phyloP scores from a whole-genome alignment of 2,797 vertebrate genomes.

The Calcarius lapponicus region DNA sequence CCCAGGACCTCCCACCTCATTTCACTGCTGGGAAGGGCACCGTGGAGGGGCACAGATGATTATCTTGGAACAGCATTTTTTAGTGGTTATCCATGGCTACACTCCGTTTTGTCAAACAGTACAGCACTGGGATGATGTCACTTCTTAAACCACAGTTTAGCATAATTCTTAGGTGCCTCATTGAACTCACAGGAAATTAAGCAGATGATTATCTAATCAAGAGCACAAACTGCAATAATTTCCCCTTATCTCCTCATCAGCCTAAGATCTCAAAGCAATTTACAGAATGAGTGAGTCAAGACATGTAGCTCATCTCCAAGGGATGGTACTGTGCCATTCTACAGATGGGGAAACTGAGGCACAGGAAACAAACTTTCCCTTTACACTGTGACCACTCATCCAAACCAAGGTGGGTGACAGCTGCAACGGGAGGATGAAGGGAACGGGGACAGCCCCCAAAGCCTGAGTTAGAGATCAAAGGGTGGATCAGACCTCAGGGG shows the following conservation, averaged over 20 bases:
- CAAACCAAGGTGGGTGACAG: neutral
- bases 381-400: neutral
- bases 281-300: slow-evolving; percentile 40
- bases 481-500: neutral
- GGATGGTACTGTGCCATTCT: neutral
- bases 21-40: neutral
- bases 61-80: neutral
- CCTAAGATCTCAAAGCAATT: slow-evolving; percentile 45
- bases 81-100: neutral
- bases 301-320: neutral
- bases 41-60: neutral
- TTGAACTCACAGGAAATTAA: slow-evolving; percentile 69
- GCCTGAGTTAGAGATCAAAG: neutral
- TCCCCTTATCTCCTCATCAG: slow-evolving; percentile 60
- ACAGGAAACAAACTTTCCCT: neutral
- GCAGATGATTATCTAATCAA: slow-evolving; percentile 70
- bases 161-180: slow-evolving; percentile 57
- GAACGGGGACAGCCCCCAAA: neutral
- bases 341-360: slow-evolving; percentile 37
- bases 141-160: slow-evolving; percentile 29
- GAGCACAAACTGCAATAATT: slow-evolving; percentile 62
- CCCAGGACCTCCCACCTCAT: neutral
- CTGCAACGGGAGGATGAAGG: neutral
- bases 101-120: neutral
- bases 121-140: slow-evolving; percentile 27